Evolutionary conservation across 2,797 vertebrate species (phyloP), one percentile per base, ranked within the genome.

Genomic region (Chloroceryle inda): DNA sequence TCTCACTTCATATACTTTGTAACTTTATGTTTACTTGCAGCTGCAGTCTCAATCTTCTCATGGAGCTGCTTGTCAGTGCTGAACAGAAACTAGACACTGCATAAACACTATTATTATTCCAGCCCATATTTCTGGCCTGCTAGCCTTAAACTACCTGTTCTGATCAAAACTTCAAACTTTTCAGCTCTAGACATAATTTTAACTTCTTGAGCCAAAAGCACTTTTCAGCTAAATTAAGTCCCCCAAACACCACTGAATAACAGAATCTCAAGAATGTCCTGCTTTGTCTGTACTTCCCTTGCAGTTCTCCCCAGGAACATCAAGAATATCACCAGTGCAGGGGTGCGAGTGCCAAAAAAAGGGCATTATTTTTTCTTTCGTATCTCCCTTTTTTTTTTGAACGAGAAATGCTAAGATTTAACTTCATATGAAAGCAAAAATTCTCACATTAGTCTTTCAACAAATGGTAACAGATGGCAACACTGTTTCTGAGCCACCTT

Each of bases 21-120:
- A 52, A 62, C n/a, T 61, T 31, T 3, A 64, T 6, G 5, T 64
- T 44, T 5, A 66, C 26, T 50, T 69, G 50, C 35, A 78, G 17
- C 15, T 4, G 10, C 37, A n/a, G 11, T 26, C 58, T 40, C 31
- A 85, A 33, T 16, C 22, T 68, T 49, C 49, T 58, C 0, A 0
- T 26, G 42, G 13, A 91, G 42, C 37, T 68, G 27, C 20, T 80
- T 81, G n/a, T 66, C 71, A n/a, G 44, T 20, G 27, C n/a, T 68
- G 37, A 80, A 45, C 23, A 71, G 52, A 72, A 89, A 61, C 8
- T 17, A 13, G 31, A 42, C 37, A 15, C 56, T 50, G 26, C 26
- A 50, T 52, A 63, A 0, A 0, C 52, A 21, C 20, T 40, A 26
- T 38, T 74, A 59, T 38, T 79, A 26, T 44, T 52, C 19, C 56